These are phyloP conservation scores for Pogonophryne albipinna DNA, from an alignment of 2,797 vertebrate genomes.

Conservation along the genomic window DNA sequence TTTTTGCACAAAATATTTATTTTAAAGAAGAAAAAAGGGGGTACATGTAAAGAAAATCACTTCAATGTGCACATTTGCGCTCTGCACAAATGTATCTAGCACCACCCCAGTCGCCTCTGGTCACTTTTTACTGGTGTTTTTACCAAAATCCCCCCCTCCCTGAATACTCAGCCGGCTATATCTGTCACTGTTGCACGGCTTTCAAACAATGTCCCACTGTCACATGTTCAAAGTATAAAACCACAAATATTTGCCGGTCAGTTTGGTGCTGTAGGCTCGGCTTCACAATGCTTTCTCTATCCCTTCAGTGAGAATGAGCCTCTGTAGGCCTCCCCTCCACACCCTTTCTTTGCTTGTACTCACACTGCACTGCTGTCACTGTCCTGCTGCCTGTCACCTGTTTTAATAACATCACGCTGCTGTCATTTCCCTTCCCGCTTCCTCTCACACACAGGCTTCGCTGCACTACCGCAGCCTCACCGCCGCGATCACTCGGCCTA, in stretches of 20 bases:
- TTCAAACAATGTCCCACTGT: slow-evolving; percentile 41
- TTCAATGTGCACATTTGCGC: slow-evolving; percentile 56
- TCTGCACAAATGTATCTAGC: slow-evolving; percentile 69
- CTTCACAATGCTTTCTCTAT: slow-evolving; percentile 55
- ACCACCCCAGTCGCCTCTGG: slow-evolving; percentile 55
- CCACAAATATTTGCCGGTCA: slow-evolving; percentile 20
- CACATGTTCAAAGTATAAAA: slow-evolving; percentile 18
- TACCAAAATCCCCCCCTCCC: slow-evolving; percentile 12
- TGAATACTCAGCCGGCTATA: slow-evolving; percentile 24
- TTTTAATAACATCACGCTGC: slow-evolving; percentile 58
- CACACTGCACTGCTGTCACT: slow-evolving; percentile 72
- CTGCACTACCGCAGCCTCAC: slow-evolving; percentile 64
- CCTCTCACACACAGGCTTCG: slow-evolving; percentile 73
- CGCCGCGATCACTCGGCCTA: slow-evolving; percentile 60
- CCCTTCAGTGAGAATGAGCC: slow-evolving; percentile 34
- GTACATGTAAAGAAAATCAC: neutral
- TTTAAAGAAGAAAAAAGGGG: neutral
- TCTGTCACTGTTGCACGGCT: slow-evolving; percentile 36
- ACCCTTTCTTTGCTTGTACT: slow-evolving; percentile 63
- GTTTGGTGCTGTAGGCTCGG: slow-evolving; percentile 44
- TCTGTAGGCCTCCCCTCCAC: slow-evolving; percentile 26
- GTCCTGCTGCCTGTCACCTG: slow-evolving; percentile 63
- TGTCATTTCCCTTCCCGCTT: slow-evolving; percentile 69
- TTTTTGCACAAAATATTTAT: slow-evolving; percentile 49
- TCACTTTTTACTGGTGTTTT: slow-evolving; percentile 57